A percentile compares a stretch with the other conserved stretches of the same genome.
These are phyloP conservation scores for Eugnorisma glareosa DNA, from an alignment of 2,888 invertebrate genomes.

Conservation along the genomic window DNA sequence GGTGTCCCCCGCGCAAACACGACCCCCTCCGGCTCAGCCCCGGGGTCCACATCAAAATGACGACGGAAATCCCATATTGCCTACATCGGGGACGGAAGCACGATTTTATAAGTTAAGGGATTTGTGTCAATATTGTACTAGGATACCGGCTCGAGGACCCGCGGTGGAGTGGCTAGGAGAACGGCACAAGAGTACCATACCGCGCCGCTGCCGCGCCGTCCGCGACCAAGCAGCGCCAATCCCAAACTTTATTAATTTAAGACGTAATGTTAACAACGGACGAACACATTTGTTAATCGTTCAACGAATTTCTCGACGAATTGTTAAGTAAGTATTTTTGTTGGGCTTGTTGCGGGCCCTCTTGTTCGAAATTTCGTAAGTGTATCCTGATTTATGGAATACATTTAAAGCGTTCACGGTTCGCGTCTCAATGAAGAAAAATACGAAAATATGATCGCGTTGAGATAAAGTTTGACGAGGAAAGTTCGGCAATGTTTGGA, in stretches of 20 bases:
- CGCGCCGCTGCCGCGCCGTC: constrained; percentile 27
- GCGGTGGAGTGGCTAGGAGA: constrained; percentile 32
- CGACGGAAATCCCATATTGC: constrained; percentile 89
- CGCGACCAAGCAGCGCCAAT: constrained; percentile 61
- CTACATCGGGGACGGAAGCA: constrained; percentile 87
- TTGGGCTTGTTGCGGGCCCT: constrained; percentile 67
- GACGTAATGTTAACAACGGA: constrained; percentile 72
- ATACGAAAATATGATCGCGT: constrained; percentile 82
- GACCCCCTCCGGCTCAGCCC: constrained; percentile 73
- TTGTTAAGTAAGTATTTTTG: constrained; percentile 85
- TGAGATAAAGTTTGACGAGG: constrained; percentile 74
- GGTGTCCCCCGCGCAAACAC: constrained; percentile 88
- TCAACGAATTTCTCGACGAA: constrained; percentile 73
- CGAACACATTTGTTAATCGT: constrained; percentile 81
- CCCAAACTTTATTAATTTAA: constrained; percentile 85
- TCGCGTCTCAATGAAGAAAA: constrained; percentile 80
- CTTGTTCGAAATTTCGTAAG: constrained; percentile 82
- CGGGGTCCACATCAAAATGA: constrained; percentile 88
- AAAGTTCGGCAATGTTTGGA: constrained; percentile 80
- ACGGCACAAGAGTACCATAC: constrained; percentile 47
- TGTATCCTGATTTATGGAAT: constrained; percentile 86
- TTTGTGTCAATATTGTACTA: constrained; percentile 91
- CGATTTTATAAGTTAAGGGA: constrained; percentile 91
- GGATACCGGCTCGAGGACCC: constrained; percentile 79
- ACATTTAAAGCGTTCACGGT: constrained; percentile 81